Evolutionary conservation across 1,140 invertebrate species (phyloP).

Genomic region (Panagrolaimus sp.): DNA sequence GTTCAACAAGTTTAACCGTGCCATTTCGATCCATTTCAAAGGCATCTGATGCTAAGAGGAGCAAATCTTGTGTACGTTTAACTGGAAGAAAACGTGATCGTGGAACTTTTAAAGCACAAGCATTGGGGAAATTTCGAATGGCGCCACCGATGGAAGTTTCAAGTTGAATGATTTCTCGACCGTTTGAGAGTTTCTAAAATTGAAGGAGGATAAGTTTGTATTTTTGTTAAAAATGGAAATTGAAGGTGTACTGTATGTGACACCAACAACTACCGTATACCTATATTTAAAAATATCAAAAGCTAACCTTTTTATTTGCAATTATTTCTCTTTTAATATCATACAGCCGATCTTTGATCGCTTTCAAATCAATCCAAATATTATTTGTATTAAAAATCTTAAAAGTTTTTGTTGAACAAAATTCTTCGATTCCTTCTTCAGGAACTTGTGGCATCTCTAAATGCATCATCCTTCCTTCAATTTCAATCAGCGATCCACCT

Average conservation of each 20-base stretch:
- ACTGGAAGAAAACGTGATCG: constrained; percentile 54
- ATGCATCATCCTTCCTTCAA: constrained; percentile 79
- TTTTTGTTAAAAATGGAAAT: too few species aligned
- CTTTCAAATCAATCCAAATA: constrained; percentile 86
- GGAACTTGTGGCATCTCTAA: constrained; percentile 98
- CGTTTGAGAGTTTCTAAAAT: constrained; percentile 42
- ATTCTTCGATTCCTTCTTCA: constrained; percentile 89
- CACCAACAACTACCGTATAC: too few species aligned
- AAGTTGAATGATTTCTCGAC: constrained; percentile 48
- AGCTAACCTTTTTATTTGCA: constrained; percentile 50
- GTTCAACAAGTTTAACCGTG: not conserved
- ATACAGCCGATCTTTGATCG: constrained; percentile 75
- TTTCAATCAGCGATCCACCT: constrained; percentile 94
- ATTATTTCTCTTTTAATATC: constrained; percentile 92
- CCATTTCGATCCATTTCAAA: constrained; percentile 21
- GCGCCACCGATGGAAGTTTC: constrained; percentile 54
- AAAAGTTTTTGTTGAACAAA: constrained; percentile 97
- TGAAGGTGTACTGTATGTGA: too few species aligned
- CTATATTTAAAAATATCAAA: too few species aligned
- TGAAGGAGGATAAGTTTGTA: too few species aligned
- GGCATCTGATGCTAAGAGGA: constrained; percentile 34
- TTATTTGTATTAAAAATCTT: constrained; percentile 99
- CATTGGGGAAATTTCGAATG: constrained; percentile 33
- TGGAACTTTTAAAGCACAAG: constrained; percentile 36
- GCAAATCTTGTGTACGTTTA: constrained; percentile 48